phyloP scores from a whole-genome alignment of 37 sponge, comb jelly and placozoan species.

The Mnemiopsis leidyi region DNA sequence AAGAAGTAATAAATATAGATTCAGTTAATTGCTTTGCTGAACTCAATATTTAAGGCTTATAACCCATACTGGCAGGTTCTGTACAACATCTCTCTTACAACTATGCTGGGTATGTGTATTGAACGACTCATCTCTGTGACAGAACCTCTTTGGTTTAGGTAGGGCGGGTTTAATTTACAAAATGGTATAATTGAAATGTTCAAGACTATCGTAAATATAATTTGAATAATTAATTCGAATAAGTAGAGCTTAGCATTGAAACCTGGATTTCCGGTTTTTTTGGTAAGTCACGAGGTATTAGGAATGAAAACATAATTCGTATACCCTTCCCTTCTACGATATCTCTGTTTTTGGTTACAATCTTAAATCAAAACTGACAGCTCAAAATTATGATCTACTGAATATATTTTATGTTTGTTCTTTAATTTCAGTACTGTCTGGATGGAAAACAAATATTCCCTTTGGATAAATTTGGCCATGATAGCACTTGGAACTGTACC shows the following conservation, averaged over 20 bases:
- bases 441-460: background rate
- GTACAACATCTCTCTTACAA: background rate
- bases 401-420: no score
- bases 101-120: background rate
- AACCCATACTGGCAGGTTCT: background rate
- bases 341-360: no score
- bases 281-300: no score
- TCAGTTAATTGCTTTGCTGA: background rate
- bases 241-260: no score
- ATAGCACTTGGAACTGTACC: background rate
- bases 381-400: no score
- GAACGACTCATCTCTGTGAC: background rate
- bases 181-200: no score
- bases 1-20: background rate
- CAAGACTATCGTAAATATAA: no score
- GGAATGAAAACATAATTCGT: no score
- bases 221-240: no score
- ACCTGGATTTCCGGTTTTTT: no score
- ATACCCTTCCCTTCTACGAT: no score
- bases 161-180: background rate
- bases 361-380: no score
- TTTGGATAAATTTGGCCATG: background rate
- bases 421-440: background rate
- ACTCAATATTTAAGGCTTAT: background rate
- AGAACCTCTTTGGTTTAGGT: slow-evolving; percentile 1